Evolutionary conservation across 2,113 vertebrate genomes (phyloP), one percentile per base, ranked within the genome.

Genomic region (Cyphomyrus plagiostoma): DNA sequence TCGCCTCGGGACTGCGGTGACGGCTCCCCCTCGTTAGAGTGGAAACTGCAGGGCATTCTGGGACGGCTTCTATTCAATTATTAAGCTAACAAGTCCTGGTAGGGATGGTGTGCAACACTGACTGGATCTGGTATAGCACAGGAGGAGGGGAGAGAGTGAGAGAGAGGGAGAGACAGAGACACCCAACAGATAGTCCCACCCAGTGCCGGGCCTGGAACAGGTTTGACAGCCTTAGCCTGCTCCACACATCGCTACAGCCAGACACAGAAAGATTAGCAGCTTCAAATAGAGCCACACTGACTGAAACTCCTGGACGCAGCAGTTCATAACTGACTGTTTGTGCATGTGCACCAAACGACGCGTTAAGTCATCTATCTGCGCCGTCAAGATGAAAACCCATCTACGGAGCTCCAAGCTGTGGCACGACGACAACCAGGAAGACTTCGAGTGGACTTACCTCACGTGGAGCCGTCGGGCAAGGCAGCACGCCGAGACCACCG

Each of bases 1-100:
- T 53, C 19, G 49, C 17, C 46, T 30, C n/a, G 9, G 46, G n/a
- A 53, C 17, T 13, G 11, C 62, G n/a, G 42, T 30, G 26, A 89
- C 26, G 35, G 48, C 70, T 42, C 66, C 46, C 48, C 88, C 19
- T 15, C 17, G 3, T 11, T 7, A 5, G 48, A 87, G 23, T 53
- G 30, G 85, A 86, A 52, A 87, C 8, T 35, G 26, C 30, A 53
- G 49, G 49, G 87, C 10, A 62, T 50, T 88, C 35, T 88, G 87
- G 56, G 56, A 88, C 42, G 53, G 8, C 87, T 66, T n/a, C 87
- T 66, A 66, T 46, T 66, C 87, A 66, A 66, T 88, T 46, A 88
- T 88, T 88, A 70, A 88, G 56, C 10, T 19, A n/a, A 23, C 62
- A 48, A 21, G 62, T 48, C 62, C 58, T 30, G 87, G 58, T 48